Percentiles rank a stretch among this genome's conserved stretches.
These are phyloP conservation scores for Drosophila neonasuta DNA, from an alignment of 2,888 invertebrate genomes.

Conservation along the genomic window DNA sequence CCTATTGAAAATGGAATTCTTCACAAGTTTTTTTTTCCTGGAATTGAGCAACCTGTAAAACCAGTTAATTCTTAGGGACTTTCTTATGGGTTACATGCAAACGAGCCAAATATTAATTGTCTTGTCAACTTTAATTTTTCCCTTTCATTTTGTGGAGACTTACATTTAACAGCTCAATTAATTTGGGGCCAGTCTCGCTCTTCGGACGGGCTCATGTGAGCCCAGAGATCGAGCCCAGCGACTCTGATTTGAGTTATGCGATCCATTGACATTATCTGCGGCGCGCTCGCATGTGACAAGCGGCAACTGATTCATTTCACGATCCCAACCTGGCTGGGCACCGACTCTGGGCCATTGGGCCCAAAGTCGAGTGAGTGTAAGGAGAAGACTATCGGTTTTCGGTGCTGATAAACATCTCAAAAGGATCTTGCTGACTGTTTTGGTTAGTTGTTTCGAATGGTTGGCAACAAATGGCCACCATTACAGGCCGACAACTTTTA, in stretches of 20 bases:
- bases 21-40: background rate
- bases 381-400: constrained; percentile 64
- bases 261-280: constrained; percentile 74
- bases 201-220: constrained; percentile 35
- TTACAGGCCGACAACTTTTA: constrained; percentile 80
- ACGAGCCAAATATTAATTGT: constrained; percentile 78
- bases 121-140: constrained; percentile 76
- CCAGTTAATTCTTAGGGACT: constrained; percentile 54
- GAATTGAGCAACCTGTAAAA: constrained; percentile 52
- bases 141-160: constrained; percentile 78
- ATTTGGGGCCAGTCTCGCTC: constrained; percentile 53
- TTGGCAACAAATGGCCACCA: constrained; percentile 75
- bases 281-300: constrained; percentile 64
- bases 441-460: constrained; percentile 44
- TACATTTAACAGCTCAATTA: constrained; percentile 78
- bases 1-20: background rate
- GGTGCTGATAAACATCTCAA: constrained; percentile 80
- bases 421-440: constrained; percentile 80
- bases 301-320: constrained; percentile 72
- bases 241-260: constrained; percentile 70
- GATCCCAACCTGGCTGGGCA: constrained; percentile 18
- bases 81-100: constrained; percentile 54
- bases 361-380: constrained; percentile 15
- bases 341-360: constrained; percentile 1
- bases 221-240: constrained; percentile 38